These are phyloP conservation scores for Hirtodrosophila confusa DNA, from an alignment of 2,888 invertebrate species.

Conservation along the genomic window DNA sequence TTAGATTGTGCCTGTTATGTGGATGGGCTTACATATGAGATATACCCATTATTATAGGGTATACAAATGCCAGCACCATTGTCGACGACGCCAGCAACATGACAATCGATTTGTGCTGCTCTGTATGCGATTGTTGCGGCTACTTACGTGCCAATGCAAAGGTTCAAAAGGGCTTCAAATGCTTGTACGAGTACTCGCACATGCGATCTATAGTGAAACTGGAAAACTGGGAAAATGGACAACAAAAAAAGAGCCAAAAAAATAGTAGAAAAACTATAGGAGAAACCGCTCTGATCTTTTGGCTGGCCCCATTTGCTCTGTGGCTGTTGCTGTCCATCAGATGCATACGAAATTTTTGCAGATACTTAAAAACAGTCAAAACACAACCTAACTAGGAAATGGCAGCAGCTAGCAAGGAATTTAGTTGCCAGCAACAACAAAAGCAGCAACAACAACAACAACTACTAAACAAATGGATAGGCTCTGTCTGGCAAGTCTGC, in stretches of 20 bases:
- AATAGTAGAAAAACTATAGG: constrained; percentile 24
- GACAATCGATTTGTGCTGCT: constrained; percentile 75
- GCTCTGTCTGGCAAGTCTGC: constrained; percentile 54
- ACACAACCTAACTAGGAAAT: constrained; percentile 74
- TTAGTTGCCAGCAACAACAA: constrained; percentile 57
- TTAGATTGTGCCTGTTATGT: too few relatives aligned
- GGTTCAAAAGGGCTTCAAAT: constrained; percentile 73
- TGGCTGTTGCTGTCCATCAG: constrained; percentile 73
- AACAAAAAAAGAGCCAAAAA: neutral
- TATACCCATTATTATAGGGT: constrained; percentile 28
- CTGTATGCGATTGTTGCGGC: constrained; percentile 68
- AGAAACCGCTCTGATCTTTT: constrained; percentile 68
- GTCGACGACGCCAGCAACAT: constrained; percentile 57
- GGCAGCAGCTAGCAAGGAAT: constrained; percentile 64
- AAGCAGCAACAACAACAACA: constrained; percentile 36
- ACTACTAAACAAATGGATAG: constrained; percentile 61
- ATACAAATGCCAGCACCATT: constrained; percentile 35
- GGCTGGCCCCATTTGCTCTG: constrained; percentile 66
- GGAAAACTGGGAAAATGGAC: constrained; percentile 21
- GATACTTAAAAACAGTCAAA: constrained; percentile 77
- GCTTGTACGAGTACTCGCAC: constrained; percentile 29
- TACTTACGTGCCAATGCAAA: constrained; percentile 74
- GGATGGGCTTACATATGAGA: neutral
- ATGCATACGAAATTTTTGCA: constrained; percentile 78
- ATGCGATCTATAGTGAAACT: constrained; percentile 23